Percentiles rank a stretch among this genome's conserved stretches.
Conservation (phyloP, 2,888 invertebrate genomes). For the Acleris holmiana region DNA sequence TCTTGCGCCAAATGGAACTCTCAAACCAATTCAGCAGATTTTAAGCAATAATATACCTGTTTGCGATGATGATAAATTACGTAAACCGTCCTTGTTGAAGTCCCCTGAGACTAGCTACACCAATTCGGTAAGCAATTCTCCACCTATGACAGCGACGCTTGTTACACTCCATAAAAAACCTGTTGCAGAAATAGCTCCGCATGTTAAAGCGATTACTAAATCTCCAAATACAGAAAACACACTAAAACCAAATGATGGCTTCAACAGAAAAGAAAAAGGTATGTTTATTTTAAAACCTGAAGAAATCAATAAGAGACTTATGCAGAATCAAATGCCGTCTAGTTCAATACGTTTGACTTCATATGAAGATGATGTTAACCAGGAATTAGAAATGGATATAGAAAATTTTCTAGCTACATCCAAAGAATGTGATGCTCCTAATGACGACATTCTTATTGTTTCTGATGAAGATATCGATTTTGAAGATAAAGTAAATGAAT, state of each 20-base stretch:
- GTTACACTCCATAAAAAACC: constrained; percentile 43
- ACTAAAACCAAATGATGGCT: constrained; percentile 35
- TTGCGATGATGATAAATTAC: constrained; percentile 32
- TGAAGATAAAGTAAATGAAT: constrained; percentile 26
- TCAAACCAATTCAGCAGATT: constrained; percentile 43
- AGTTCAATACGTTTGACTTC: constrained; percentile 29
- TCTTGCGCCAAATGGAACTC: constrained; percentile 51
- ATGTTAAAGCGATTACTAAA: constrained; percentile 56
- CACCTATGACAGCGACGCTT: constrained; percentile 9
- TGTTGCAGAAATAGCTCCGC: constrained; percentile 55
- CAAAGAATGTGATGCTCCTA: constrained; percentile 44
- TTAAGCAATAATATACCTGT: constrained; percentile 25
- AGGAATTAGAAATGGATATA: constrained; percentile 51
- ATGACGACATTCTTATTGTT: constrained; percentile 46
- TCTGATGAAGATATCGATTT: constrained; percentile 52
- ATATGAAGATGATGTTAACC: constrained; percentile 18
- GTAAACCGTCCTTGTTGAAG: constrained; percentile 9
- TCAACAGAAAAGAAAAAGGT: constrained; percentile 48
- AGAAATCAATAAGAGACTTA: constrained; percentile 68
- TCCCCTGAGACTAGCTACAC: neutral
- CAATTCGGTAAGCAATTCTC: constrained; percentile 13
- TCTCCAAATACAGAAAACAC: constrained; percentile 43
- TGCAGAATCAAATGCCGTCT: constrained; percentile 42
- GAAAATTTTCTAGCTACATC: constrained; percentile 57
- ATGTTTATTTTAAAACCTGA: constrained; percentile 77